These are phyloP conservation scores for Proisotoma minuta DNA, from an alignment of 2,888 invertebrate genomes.

Conservation along the genomic window DNA sequence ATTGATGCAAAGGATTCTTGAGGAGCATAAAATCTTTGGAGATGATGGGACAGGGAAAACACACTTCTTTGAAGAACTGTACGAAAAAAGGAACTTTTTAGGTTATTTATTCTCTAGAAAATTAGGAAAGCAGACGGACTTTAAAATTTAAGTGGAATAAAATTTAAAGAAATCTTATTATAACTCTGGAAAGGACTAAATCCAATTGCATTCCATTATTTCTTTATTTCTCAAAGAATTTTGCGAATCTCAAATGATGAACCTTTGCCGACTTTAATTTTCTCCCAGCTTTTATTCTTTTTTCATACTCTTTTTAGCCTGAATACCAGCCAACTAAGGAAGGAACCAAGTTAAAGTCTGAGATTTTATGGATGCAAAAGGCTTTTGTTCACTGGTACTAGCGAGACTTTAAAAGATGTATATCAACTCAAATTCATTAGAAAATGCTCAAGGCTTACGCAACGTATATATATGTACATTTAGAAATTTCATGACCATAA, in stretches of 20 bases:
- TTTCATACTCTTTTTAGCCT: no score
- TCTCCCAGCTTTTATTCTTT: neutral
- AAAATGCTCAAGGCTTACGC: no score
- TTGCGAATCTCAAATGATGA: slow-evolving; percentile 9
- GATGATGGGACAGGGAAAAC: slow-evolving; percentile 7
- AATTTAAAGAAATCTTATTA: slow-evolving; percentile 13
- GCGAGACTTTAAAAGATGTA: no score
- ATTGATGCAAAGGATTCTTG: slow-evolving; percentile 4
- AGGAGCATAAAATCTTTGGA: slow-evolving; percentile 3
- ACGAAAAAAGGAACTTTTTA: slow-evolving; percentile 2
- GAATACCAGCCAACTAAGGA: no score
- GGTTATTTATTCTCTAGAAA: slow-evolving; percentile 7
- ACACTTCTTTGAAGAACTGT: neutral
- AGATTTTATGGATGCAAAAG: no score
- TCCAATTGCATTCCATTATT: slow-evolving; percentile 14
- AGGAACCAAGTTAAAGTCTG: no score
- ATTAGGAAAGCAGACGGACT: slow-evolving; percentile 8
- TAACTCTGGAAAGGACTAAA: slow-evolving; percentile 4
- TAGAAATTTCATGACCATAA: no score
- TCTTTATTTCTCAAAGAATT: slow-evolving; percentile 9
- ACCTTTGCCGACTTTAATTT: slow-evolving; percentile 8
- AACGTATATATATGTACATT: no score
- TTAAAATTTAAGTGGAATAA: slow-evolving; percentile 8
- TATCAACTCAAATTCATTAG: no score
- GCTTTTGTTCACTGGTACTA: no score